phyloP scores from a whole-genome alignment of 30 jellyfish, hydroid and myxozoan genomes.

The Clytia hemisphaerica region DNA sequence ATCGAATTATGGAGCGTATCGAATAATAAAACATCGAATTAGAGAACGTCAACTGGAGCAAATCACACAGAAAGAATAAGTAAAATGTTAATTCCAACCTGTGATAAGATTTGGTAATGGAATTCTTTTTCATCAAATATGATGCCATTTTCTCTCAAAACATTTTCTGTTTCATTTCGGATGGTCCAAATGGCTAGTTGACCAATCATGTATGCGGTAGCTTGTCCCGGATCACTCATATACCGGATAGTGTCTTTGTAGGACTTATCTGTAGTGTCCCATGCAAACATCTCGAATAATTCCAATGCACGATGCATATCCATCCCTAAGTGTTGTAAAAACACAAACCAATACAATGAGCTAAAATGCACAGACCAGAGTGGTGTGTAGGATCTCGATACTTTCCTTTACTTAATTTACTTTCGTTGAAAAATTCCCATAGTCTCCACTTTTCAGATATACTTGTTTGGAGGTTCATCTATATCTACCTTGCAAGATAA shows the following conservation, averaged over 20 bases:
- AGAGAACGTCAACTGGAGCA: not conserved
- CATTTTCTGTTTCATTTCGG: slow-evolving; percentile 59
- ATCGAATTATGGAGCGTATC: too few relatives aligned
- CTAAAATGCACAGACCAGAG: too few relatives aligned
- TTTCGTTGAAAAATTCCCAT: too few relatives aligned
- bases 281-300: slow-evolving; percentile 68
- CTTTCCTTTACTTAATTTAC: too few relatives aligned
- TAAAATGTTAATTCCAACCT: slow-evolving; percentile 11
- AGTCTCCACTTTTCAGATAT: too few relatives aligned
- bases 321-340: slow-evolving; percentile 49
- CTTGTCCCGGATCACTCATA: slow-evolving; percentile 96
- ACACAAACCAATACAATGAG: not conserved
- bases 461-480: too few relatives aligned
- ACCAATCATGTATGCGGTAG: slow-evolving; percentile 97
- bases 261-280: slow-evolving; percentile 92
- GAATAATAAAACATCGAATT: too few relatives aligned
- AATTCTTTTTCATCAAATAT: slow-evolving; percentile 70
- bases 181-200: slow-evolving; percentile 88
- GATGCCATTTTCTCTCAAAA: slow-evolving; percentile 40
- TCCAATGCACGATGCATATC: slow-evolving; percentile 58
- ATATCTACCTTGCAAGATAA: too few relatives aligned
- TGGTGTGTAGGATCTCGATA: too few relatives aligned
- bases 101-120: slow-evolving; percentile 75
- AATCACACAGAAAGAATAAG: not conserved
- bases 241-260: slow-evolving; percentile 72